Conservation (phyloP, 2,797 vertebrate species). For the Malurus leucopterus region DNA sequence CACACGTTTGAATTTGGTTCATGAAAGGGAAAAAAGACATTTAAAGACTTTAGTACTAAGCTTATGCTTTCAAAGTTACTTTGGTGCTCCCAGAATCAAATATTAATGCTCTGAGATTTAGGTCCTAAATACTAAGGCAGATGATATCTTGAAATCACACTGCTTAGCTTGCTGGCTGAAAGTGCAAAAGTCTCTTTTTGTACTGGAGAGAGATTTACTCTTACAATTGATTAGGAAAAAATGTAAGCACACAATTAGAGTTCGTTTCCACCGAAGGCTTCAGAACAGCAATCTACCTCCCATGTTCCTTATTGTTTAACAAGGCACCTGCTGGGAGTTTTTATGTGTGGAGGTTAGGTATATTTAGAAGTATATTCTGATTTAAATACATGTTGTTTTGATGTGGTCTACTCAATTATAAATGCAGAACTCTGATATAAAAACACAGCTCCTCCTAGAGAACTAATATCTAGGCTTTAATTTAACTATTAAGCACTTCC, state of each 20-base stretch:
- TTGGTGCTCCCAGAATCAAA: not conserved
- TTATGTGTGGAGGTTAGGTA: slow-evolving; percentile 12
- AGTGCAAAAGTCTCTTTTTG: not conserved
- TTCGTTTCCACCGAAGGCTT: not conserved
- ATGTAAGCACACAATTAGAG: not conserved
- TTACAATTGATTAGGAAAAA: not conserved
- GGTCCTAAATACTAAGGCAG: not conserved
- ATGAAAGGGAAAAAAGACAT: accelerated
- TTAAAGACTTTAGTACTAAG: not conserved
- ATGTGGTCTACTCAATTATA: slow-evolving; percentile 23
- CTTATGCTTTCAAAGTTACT: not conserved
- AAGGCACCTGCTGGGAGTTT: slow-evolving; percentile 49
- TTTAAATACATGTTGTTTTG: slow-evolving; percentile 35
- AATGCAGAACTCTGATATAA: slow-evolving; percentile 1
- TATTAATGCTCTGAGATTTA: not conserved
- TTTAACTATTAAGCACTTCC: slow-evolving; percentile 13
- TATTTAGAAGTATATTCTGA: slow-evolving; percentile 38
- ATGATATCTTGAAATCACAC: not conserved
- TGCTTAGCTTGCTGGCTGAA: not conserved
- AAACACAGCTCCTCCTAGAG: slow-evolving; percentile 31
- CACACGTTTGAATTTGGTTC: not conserved
- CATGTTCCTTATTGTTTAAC: slow-evolving; percentile 50
- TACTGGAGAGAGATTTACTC: not conserved
- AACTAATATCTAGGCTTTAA: slow-evolving; percentile 12
- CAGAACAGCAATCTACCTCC: slow-evolving; percentile 21